Conservation (phyloP, 2,113 vertebrate species). For the Origma solitaria region DNA sequence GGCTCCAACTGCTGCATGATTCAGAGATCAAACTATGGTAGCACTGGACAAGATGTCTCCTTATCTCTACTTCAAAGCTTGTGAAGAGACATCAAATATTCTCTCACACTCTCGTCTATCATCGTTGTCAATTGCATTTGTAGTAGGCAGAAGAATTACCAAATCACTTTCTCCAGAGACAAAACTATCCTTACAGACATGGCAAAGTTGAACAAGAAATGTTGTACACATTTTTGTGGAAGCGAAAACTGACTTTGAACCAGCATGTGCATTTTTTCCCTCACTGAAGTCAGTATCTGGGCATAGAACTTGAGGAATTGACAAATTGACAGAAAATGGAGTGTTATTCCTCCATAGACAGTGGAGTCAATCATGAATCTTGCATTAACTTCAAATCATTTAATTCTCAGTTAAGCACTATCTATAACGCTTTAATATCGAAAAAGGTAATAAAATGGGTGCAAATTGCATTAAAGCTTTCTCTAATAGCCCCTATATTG, state of each 20-base stretch:
- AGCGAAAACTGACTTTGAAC: not conserved
- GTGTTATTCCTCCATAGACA: not conserved
- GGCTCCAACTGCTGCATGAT: not conserved
- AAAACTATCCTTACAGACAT: not conserved
- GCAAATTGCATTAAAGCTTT: not conserved
- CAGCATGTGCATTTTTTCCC: not conserved
- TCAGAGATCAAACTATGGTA: not conserved
- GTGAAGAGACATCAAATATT: not conserved
- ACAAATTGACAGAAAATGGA: not conserved
- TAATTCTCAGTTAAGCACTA: not conserved
- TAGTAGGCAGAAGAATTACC: not conserved
- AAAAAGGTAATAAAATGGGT: not conserved
- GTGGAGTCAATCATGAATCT: not conserved
- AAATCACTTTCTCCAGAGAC: not conserved
- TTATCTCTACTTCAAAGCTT: not conserved
- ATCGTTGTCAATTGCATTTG: not conserved
- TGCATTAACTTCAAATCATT: not conserved
- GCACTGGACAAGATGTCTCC: not conserved
- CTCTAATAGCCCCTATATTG: not conserved
- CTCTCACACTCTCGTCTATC: not conserved
- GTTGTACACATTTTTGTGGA: not conserved
- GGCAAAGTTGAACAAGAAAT: not conserved
- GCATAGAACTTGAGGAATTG: not conserved
- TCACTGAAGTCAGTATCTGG: not conserved
- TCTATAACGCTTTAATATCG: not conserved